Base-by-base conservation (phyloP, 2,113 vertebrate species). In the Chaenogobius annularis region DNA sequence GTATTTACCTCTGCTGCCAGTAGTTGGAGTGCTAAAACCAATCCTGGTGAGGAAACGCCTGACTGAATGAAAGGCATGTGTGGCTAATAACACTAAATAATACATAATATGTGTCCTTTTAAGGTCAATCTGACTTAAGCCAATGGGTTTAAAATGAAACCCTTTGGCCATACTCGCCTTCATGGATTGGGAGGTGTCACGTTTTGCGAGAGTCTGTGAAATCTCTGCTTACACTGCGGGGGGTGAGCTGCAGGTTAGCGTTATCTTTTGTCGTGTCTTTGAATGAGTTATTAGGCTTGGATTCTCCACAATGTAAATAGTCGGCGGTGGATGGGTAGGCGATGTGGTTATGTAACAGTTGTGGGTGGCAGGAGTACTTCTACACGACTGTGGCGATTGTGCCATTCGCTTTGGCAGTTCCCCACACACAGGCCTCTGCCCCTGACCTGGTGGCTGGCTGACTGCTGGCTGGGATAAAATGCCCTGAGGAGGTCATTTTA, bases 321-420 rank as follows among this genome's bases (percentile, higher is more conserved):
- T 73, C 79, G 83, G 67, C 70, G 70, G 84, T 80, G 85, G 76
- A 86, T 47, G 85, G 87, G 91, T 91, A 87, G 91, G 91, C 88
- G 86, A 82, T 74, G 72, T 72, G 75, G 85, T 92, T 92, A 91
- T 82, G 85, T 88, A 92, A 92, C 80, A 70, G 69, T 82, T 84
- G 88, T 89, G 91, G 88, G 87, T 87, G 90, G 87, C 86, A 78
- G 79, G 85, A 90, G 84, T 83, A 82, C 82, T 69, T 87, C 67
- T 75, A 73, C 17, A 44, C 63, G 66, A 63, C 61, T 61, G 73
- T 79, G 70, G 76, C 72, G 70, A 68, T 70, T 50, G 17, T 75
- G 74, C 75, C 63, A 76, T 79, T 46, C 43, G 79, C 22, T 74
- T 22, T 80, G 67, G 35, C 79, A 80, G 78, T 78, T 81, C 66